A percentile compares a stretch with the other conserved stretches of the same genome.
Conservation (phyloP, 30 jellyfish, hydroid and myxozoan species). For the Chrysaora quinquecirrha region DNA sequence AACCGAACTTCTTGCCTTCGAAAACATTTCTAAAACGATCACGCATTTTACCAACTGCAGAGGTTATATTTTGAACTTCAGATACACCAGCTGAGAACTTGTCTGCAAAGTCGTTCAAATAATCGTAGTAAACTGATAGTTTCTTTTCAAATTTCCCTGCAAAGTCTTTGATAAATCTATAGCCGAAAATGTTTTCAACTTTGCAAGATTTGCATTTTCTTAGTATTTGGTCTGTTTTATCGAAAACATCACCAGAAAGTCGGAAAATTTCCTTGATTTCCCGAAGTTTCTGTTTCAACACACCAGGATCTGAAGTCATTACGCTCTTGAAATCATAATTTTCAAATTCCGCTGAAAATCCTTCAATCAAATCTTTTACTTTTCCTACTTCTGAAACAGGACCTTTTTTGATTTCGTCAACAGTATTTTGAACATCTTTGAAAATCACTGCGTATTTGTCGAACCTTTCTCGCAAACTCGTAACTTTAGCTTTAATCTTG, state of each 20-base stretch:
- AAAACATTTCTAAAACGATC: constrained; percentile 51
- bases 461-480: constrained; percentile 48
- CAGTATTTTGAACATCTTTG: constrained; percentile 62
- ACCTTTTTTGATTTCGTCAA: constrained; percentile 75
- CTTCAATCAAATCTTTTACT: constrained; percentile 79
- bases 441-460: constrained; percentile 58
- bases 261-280: constrained; percentile 69
- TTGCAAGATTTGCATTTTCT: constrained; percentile 74
- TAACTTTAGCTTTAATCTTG: constrained; percentile 45
- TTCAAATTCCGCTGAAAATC: constrained; percentile 39
- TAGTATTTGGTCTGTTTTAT: constrained; percentile 57
- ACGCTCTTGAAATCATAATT: constrained; percentile 69
- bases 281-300: constrained; percentile 46
- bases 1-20: constrained; percentile 7
- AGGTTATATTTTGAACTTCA: constrained; percentile 53
- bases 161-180: constrained; percentile 55
- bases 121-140: constrained; percentile 11
- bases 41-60: constrained; percentile 47
- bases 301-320: constrained; percentile 72
- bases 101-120: constrained; percentile 54
- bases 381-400: constrained; percentile 87
- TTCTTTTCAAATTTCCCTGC: constrained; percentile 47
- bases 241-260: constrained; percentile 40
- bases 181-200: constrained; percentile 76
- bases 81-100: constrained; percentile 56